Conservation (phyloP, 2,888 invertebrate genomes). For the Chrysotoxum bicinctum region DNA sequence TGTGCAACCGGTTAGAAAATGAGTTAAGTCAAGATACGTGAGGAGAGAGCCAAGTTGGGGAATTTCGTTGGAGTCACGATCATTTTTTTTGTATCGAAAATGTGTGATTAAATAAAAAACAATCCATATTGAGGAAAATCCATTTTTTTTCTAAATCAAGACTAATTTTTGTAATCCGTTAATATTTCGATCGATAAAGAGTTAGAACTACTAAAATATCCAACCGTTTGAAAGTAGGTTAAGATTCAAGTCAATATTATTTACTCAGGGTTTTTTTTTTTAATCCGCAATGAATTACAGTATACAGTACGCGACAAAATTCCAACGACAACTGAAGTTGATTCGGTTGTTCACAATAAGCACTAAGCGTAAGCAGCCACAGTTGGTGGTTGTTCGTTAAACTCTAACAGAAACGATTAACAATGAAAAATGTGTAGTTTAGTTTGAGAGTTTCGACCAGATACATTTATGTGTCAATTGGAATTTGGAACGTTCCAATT, state of each 20-base stretch:
- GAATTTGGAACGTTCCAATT: constrained; percentile 10
- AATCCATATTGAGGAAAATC: background rate
- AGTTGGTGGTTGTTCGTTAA: constrained; percentile 65
- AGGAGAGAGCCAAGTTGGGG: constrained; percentile 54
- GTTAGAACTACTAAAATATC: background rate
- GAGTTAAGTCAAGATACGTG: constrained; percentile 34
- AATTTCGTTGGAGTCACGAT: constrained; percentile 50
- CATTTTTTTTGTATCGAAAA: constrained; percentile 23
- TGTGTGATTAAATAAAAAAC: background rate
- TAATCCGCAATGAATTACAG: constrained; percentile 26
- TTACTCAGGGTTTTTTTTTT: constrained; percentile 1
- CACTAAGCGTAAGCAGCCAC: constrained; percentile 35
- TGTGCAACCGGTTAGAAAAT: constrained; percentile 64
- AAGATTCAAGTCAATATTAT: constrained; percentile 7
- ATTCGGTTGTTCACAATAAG: constrained; percentile 43
- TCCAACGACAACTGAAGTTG: constrained; percentile 66
- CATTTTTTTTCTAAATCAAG: background rate
- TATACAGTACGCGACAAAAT: constrained; percentile 60
- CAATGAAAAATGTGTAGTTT: constrained; percentile 26
- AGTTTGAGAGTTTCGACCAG: constrained; percentile 11
- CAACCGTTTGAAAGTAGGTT: constrained; percentile 3
- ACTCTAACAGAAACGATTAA: constrained; percentile 32
- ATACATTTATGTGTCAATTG: constrained; percentile 25
- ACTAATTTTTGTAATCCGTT: background rate
- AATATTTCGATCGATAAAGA: background rate